Conservation (phyloP, 2,888 invertebrate species). For the Drosophila imparisetae region DNA sequence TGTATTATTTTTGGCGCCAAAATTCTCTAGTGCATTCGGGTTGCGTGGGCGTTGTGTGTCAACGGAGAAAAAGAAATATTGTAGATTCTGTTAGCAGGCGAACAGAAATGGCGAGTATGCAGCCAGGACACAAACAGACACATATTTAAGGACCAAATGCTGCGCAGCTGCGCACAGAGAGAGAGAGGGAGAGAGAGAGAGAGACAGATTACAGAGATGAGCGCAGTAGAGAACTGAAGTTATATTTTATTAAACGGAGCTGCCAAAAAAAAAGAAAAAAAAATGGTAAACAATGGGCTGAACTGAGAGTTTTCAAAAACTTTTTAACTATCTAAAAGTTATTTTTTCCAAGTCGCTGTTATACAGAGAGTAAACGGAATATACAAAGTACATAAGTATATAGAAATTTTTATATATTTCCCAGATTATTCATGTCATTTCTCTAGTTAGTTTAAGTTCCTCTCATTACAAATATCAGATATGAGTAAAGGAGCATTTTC, state of each 20-base stretch:
- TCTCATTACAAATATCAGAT: accelerated
- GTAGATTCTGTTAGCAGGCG: constrained; percentile 81
- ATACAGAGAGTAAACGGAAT: accelerated
- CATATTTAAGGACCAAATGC: constrained; percentile 14
- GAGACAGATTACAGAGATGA: not conserved
- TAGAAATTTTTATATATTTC: accelerated
- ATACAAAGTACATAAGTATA: accelerated
- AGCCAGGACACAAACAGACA: not conserved
- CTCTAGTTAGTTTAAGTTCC: not conserved
- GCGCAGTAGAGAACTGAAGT: not conserved
- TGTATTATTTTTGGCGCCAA: constrained; percentile 63
- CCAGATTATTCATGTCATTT: not conserved
- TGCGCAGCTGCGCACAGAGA: constrained; percentile 61
- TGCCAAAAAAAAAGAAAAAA: not conserved
- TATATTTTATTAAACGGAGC: constrained; percentile 3
- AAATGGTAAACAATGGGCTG: not conserved
- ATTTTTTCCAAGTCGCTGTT: not conserved
- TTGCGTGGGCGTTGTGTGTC: constrained; percentile 81
- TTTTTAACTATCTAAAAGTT: not conserved
- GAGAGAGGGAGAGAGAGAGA: constrained; percentile 9
- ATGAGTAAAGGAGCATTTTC: not conserved
- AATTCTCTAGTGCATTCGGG: constrained; percentile 22
- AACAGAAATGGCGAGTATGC: constrained; percentile 53
- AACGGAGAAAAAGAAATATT: constrained; percentile 82
- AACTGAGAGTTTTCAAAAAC: not conserved